Evolutionary conservation across 2,888 invertebrate genomes (phyloP).

Genomic region (Tortricodes alternella): DNA sequence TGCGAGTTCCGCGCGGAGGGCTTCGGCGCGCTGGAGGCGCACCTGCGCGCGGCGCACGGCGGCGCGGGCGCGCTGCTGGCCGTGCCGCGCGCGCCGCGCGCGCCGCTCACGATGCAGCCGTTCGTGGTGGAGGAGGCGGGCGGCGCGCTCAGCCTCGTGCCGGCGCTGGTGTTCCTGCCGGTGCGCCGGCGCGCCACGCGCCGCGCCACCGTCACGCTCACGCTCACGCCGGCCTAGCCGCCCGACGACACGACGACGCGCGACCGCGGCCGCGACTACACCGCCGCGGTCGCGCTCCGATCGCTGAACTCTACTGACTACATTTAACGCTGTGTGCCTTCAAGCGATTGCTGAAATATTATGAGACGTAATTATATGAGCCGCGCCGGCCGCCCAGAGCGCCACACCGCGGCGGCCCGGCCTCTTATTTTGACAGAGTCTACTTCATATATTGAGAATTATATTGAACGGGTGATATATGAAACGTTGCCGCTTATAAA

Average conservation of each 20-base stretch:
- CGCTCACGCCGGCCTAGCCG: conserved; percentile 94
- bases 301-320: conserved; percentile 81
- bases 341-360: conserved; percentile 88
- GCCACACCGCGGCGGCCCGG: conserved; percentile 70
- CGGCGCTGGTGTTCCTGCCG: conserved; percentile 96
- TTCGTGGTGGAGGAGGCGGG: conserved; percentile 89
- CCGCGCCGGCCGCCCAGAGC: conserved; percentile 69
- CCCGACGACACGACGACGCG: conserved; percentile 42
- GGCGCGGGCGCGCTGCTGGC: conserved; percentile 79
- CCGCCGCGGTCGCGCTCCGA: conserved; percentile 67
- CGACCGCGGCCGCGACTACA: conserved; percentile 58
- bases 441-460: conserved; percentile 82
- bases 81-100: conserved; percentile 85
- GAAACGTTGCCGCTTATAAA: conserved; percentile 81
- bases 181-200: conserved; percentile 93
- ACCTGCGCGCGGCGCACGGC: conserved; percentile 75
- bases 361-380: conserved; percentile 77
- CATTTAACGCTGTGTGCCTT: conserved; percentile 91
- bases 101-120: conserved; percentile 93
- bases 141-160: conserved; percentile 88
- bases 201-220: conserved; percentile 95
- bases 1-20: conserved; percentile 76
- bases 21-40: conserved; percentile 75
- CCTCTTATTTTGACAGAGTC: conserved; percentile 70
- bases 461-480: conserved; percentile 83